Conservation (phyloP, 2,797 vertebrate genomes). For the Chromis chromis region DNA sequence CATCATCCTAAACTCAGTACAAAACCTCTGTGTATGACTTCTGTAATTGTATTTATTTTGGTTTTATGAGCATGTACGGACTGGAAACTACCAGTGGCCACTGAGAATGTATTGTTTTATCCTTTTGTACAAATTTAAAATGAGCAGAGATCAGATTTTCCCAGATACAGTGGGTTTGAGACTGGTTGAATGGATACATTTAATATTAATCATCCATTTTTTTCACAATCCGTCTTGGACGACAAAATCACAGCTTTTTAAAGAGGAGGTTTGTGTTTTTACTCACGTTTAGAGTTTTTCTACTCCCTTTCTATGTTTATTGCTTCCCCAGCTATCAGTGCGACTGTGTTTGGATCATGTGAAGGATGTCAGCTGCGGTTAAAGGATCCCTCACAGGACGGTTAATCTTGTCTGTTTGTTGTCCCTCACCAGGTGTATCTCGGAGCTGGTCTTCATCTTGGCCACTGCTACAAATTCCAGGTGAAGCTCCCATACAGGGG, state of each 20-base stretch:
- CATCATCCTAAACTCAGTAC: conserved; percentile 1
- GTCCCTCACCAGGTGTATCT: conserved; percentile 58
- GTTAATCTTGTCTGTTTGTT: conserved; percentile 30
- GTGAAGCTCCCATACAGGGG: conserved; percentile 54
- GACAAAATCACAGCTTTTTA: conserved; percentile 11
- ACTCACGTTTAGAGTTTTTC: not conserved
- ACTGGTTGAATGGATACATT: not conserved
- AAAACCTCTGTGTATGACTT: not conserved
- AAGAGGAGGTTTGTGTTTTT: not conserved
- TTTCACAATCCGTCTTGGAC: too few species aligned
- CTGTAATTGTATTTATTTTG: conserved; percentile 8
- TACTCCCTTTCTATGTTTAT: not conserved
- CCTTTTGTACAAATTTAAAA: conserved; percentile 13
- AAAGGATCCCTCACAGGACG: not conserved
- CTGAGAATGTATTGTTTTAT: not conserved
- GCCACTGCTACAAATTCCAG: conserved; percentile 56
- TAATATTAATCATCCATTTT: not conserved
- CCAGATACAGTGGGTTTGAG: not conserved
- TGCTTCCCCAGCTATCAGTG: not conserved
- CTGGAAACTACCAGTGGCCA: not conserved
- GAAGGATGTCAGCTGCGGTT: conserved; percentile 12
- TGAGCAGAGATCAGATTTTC: not conserved
- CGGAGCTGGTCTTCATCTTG: conserved; percentile 40
- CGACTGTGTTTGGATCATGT: not conserved
- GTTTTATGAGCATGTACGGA: not conserved